Evolutionary conservation across 2,797 vertebrate species (phyloP), one percentile per base, ranked within the genome.

Genomic region (Loriculus beryllinus): DNA sequence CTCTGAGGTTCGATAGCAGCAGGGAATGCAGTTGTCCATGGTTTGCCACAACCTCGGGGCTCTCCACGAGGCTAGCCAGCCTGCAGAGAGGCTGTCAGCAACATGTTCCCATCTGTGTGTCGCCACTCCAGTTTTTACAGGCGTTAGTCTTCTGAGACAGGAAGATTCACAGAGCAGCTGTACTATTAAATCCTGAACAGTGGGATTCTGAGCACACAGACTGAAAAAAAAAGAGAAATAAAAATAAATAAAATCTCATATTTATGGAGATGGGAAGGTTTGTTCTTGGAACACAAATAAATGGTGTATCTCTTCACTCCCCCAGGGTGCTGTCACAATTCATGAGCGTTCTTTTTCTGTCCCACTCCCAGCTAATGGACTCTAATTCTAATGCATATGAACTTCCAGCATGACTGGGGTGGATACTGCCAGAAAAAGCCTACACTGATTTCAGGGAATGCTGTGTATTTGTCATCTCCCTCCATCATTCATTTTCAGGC

Each of bases 331-430:
- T 92, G 63, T 70, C 80, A 28, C n/a, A 86, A 62, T 90, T 86
- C 81, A 78, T 51, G 71, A 87, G 83, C 91, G n/a, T 63, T 51
- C 14, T 82, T 70, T 51, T 88, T 72, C 69, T 88, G 37, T 76
- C 56, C 42, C 60, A 23, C 43, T 93, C 88, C 68, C 70, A 89
- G 78, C 88, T 86, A 85, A 75, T 77, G 54, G 45, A 72, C 72
- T 93, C 47, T 88, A 92, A 94, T 97, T 96, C 64, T 81, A 45
- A 91, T 89, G 80, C 23, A 35, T 31, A 64, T 67, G 33, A 89
- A 88, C 43, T 94, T 88, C 84, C 49, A 81, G 56, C 23, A 65
- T 52, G 77, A 86, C 54, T 82, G 78, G 31, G 19, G 19, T 76
- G 57, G 67, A 72, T 82, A 48, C 42, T 80, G 77, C 43, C 82